Conservation (phyloP, 2,888 invertebrate species). For the Lasioglossum marginatum region DNA sequence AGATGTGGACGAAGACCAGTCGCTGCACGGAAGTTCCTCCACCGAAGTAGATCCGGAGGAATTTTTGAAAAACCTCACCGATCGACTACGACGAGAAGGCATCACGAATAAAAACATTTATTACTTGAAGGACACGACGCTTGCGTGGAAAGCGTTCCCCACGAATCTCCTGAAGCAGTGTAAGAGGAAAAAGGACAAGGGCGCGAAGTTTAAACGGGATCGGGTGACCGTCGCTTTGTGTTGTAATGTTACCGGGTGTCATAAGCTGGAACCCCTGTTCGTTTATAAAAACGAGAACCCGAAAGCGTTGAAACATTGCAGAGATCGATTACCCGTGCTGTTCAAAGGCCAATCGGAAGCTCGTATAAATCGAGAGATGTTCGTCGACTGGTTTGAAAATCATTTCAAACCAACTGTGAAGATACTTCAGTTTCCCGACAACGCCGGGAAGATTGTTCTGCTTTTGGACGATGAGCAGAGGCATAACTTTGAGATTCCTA, state of each 20-base stretch:
- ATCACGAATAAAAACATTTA: neutral
- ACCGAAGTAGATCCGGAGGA: neutral
- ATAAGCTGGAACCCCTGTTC: constrained; percentile 8
- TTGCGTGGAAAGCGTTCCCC: constrained; percentile 16
- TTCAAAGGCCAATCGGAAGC: constrained; percentile 4
- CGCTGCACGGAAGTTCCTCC: neutral
- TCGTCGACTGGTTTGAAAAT: constrained; percentile 12
- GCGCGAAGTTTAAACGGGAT: neutral
- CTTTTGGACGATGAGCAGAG: neutral
- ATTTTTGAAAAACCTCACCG: neutral
- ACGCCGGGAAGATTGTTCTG: neutral
- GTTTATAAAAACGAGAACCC: constrained; percentile 15
- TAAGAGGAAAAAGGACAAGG: neutral
- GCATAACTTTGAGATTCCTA: neutral
- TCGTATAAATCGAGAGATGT: constrained; percentile 5
- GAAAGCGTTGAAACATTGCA: constrained; percentile 10
- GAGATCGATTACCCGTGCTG: neutral
- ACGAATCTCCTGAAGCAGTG: neutral
- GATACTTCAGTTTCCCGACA: neutral
- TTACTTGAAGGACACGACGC: neutral
- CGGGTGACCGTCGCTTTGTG: constrained; percentile 4
- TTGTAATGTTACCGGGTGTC: constrained; percentile 7
- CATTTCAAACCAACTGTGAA: constrained; percentile 19
- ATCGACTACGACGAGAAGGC: neutral
- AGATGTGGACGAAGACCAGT: neutral